Percentiles rank a stretch among this genome's conserved stretches.
phyloP scores from a whole-genome alignment of 1,140 invertebrate genomes.

The Elymnias hypermnestra region DNA sequence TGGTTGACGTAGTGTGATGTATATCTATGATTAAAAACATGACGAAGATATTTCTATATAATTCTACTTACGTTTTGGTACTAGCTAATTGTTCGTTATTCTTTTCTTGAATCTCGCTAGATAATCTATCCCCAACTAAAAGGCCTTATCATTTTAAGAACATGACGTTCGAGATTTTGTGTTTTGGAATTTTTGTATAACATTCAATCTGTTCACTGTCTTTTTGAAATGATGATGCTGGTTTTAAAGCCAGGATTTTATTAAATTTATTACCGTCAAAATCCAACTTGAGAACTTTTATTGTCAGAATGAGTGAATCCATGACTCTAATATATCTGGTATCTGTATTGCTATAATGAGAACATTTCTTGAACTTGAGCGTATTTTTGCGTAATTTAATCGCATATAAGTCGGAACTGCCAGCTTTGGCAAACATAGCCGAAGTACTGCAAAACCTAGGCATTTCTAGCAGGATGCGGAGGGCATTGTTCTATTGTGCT shows the following conservation, averaged over 20 bases:
- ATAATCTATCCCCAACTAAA: constrained; percentile 42
- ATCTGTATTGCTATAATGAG: too few species aligned
- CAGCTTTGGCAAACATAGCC: too few species aligned
- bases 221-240: constrained; percentile 49
- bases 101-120: constrained; percentile 30
- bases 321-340: too few species aligned
- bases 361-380: too few species aligned
- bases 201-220: constrained; percentile 56
- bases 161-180: constrained; percentile 50
- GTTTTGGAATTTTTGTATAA: constrained; percentile 46
- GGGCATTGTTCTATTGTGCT: too few species aligned
- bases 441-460: too few species aligned
- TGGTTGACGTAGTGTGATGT: constrained; percentile 67
- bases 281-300: constrained; percentile 88
- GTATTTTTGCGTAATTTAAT: too few species aligned
- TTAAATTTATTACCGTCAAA: constrained; percentile 55
- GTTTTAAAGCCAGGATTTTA: constrained; percentile 37
- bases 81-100: constrained; percentile 51
- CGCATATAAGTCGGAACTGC: too few species aligned
- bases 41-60: constrained; percentile 55
- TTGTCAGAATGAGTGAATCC: too few species aligned
- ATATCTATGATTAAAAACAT: constrained; percentile 70
- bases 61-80: constrained; percentile 63
- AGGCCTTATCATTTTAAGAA: constrained; percentile 74
- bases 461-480: too few species aligned